Conservation (phyloP, 2,113 vertebrate genomes). For the Misgurnus mizolepis region DNA sequence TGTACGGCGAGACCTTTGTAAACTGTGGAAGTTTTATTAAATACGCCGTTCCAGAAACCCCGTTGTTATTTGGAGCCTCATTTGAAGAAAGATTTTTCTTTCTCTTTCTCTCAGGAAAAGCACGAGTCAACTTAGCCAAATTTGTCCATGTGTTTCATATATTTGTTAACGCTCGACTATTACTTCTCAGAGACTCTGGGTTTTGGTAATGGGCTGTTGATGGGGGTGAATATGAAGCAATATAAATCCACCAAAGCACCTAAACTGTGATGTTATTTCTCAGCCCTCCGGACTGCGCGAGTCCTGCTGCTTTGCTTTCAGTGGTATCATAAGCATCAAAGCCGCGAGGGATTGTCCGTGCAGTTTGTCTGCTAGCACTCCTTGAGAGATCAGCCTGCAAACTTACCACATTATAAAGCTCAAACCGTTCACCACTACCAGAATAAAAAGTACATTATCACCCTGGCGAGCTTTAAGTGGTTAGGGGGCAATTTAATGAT, state of each 20-base stretch:
- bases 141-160: conserved; percentile 57
- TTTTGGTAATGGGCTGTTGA: conserved; percentile 45
- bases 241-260: conserved; percentile 37
- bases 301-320: conserved; percentile 5
- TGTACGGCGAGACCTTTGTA: conserved; percentile 16
- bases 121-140: conserved; percentile 45
- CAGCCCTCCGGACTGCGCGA: background rate
- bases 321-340: conserved; percentile 3
- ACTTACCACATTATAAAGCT: conserved; percentile 37
- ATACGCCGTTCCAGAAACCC: conserved; percentile 44
- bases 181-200: conserved; percentile 30
- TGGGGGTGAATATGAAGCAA: conserved; percentile 33
- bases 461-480: conserved; percentile 29
- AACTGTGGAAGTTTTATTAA: conserved; percentile 47
- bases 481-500: conserved; percentile 17
- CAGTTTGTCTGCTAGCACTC: conserved; percentile 34
- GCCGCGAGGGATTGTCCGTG: conserved; percentile 9
- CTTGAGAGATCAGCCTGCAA: conserved; percentile 23
- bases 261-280: conserved; percentile 34
- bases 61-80: conserved; percentile 37
- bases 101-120: conserved; percentile 17
- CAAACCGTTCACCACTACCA: conserved; percentile 28
- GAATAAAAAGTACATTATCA: conserved; percentile 41
- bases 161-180: conserved; percentile 47
- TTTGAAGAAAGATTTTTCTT: conserved; percentile 13